Base-by-base conservation (phyloP, 23 tunicate species). In the Halocynthia aurantium region DNA sequence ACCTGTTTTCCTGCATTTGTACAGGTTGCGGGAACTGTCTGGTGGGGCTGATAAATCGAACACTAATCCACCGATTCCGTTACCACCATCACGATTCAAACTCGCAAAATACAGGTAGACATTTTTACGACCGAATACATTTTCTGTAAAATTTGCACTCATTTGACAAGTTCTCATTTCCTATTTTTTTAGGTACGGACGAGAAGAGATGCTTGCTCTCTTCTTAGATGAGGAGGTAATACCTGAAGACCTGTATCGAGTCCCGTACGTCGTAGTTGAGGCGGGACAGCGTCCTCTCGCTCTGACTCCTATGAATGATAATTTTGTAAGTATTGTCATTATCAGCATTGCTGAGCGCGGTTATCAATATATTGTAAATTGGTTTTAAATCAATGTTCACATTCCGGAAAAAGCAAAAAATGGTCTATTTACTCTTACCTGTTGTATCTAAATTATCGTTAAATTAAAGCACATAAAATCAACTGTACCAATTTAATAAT, bases 191-290 rank as follows among this genome's bases (percentile, higher is more conserved):
- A 90, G 96, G 17, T 90, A 90, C 77, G 96, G 96, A 18, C 82
- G 96, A 17, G 96, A 90, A 54, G 96, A 90, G 72, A 90, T 90
- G 96, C 62, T 90, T 56, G 86, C 86, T 12, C 57, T 90, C 61
- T 90, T 76, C 77, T 83, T 72, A 56, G 77, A 81, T 54, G 81
- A 81, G 6, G 70, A 78, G 10, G 81, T 77, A 65, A 76, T 90
- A 5, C 96, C 87, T n/a, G 78, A 88, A 19, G 89, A 84, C 31
- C 78, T 90, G 0, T 55, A 52, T 7, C 69, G 78, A 69, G 96
- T 83, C 20, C 96, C 96, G 6, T 73, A 79, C 7, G 70, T 90
- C 22, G 88, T 90, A 6, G 75, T 78, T 31, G 84, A 84, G 76
- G 83, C 74, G 18, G 52, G 81, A 50, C 83, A 85, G 7, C n/a